Base-by-base conservation (phyloP, 1,140 invertebrate species). In the Penaeus japonicus region DNA sequence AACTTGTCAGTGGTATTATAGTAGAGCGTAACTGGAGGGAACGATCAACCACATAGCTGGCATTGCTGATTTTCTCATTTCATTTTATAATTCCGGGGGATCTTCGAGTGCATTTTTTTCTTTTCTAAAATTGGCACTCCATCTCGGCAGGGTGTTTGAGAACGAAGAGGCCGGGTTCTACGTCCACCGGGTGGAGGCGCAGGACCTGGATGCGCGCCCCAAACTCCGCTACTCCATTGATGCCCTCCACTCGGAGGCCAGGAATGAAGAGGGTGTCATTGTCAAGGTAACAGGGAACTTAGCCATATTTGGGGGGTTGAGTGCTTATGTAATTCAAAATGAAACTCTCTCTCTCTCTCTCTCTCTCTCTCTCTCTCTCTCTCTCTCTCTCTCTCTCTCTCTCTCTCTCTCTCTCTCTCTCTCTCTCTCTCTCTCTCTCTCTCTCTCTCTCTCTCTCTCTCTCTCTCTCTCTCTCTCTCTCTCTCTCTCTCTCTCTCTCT, bases 241-340 rank as follows among this genome's bases (percentile, higher is more conserved):
- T 92, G 92, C 93, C 2, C 93, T 94, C 22, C 94, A 93, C 20
- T 96, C 96, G 73, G 95, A 95, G 91, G 97, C 96, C 0, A 94
- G 95, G 89, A 97, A 95, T 92, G 97, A 98, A 92, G 95, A 97
- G 90, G 93, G 93, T 7, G 90, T 91, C 24, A 65, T 93, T 53
- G 92, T 93, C 24, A 91, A 90, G 80, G 90, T 91, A 84, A 89
- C 75, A 77, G 57, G 86, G 59, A 70, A 70, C 1, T 30, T 17
- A n/a, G n/a, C n/a, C n/a, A n/a, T n/a, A n/a, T n/a, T n/a, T n/a
- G n/a, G n/a, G n/a, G n/a, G n/a, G n/a, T n/a, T n/a, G n/a, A n/a
- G n/a, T n/a, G n/a, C n/a, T n/a, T n/a, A n/a, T n/a, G n/a, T n/a
- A n/a, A n/a, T n/a, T n/a, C n/a, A n/a, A n/a, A n/a, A n/a, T n/a